phyloP scores from a whole-genome alignment of 2,113 vertebrate species.

The Oreochromis niloticus region DNA sequence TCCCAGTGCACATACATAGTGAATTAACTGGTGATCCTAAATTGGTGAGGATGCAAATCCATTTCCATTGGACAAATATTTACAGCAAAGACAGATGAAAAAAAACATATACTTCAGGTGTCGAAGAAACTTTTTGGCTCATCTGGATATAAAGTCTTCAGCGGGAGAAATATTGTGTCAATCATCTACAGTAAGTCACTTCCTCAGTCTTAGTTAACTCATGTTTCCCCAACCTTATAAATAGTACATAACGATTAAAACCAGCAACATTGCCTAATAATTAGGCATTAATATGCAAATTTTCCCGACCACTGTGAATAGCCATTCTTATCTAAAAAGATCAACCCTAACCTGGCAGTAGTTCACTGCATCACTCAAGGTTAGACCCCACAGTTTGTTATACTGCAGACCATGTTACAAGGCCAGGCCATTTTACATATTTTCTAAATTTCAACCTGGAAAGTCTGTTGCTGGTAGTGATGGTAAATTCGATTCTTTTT shows the following conservation, averaged over 20 bases:
- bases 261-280: not conserved
- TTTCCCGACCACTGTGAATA: accelerated
- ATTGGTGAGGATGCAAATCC: not conserved
- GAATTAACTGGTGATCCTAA: not conserved
- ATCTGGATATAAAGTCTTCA: not conserved
- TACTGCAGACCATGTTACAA: not conserved
- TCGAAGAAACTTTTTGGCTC: not conserved
- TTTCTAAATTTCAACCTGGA: not conserved
- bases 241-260: not conserved
- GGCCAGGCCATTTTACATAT: not conserved
- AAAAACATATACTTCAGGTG: not conserved
- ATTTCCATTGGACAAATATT: not conserved
- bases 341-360: not conserved
- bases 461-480: not conserved
- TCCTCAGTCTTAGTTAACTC: not conserved
- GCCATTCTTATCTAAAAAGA: not conserved
- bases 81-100: not conserved
- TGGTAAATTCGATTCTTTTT: too few relatives aligned
- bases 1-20: not conserved
- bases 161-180: not conserved
- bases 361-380: not conserved
- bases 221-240: not conserved
- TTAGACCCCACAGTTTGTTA: not conserved
- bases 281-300: not conserved
- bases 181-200: not conserved